A percentile compares a stretch with the other conserved stretches of the same genome.
Evolutionary conservation across 1,140 invertebrate species (phyloP).

Genomic region (Glossosoma conforme): DNA sequence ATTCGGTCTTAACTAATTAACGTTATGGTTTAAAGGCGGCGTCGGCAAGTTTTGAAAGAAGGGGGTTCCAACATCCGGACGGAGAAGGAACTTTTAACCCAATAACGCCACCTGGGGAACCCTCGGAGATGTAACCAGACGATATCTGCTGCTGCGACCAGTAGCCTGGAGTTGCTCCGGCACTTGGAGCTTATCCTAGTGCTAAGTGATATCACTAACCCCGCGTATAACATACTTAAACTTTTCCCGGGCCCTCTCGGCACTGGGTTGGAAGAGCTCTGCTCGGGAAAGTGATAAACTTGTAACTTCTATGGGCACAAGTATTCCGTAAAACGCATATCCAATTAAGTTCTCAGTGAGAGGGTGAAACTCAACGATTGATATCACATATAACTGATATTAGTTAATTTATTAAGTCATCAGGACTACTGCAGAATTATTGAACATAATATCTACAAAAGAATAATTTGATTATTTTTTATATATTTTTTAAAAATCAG

Average conservation of each 20-base stretch:
- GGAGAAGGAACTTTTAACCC: slow-evolving; percentile 13
- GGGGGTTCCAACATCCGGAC: neutral
- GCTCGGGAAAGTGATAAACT: neutral
- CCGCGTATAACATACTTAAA: slow-evolving; percentile 15
- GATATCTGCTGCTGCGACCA: slow-evolving; percentile 14
- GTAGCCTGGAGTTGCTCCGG: slow-evolving; percentile 12
- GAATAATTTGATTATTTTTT: too few species aligned
- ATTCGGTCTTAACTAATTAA: too few species aligned
- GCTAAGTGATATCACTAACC: slow-evolving; percentile 25
- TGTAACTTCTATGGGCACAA: too few species aligned
- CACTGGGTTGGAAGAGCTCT: too few species aligned
- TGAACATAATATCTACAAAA: too few species aligned
- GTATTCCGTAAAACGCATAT: too few species aligned
- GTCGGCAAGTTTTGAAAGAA: neutral
- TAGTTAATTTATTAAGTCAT: too few species aligned
- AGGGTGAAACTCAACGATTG: too few species aligned
- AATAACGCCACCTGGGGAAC: slow-evolving; percentile 3
- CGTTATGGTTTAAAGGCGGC: slow-evolving; percentile 6
- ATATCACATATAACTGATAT: too few species aligned
- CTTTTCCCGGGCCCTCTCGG: slow-evolving; percentile 13
- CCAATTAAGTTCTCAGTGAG: too few species aligned
- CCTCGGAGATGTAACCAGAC: slow-evolving; percentile 6
- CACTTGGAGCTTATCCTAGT: slow-evolving; percentile 19
- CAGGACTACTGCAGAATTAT: too few species aligned
- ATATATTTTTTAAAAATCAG: too few species aligned